Evolutionary conservation across 2,888 invertebrate genomes (phyloP).

Genomic region (Pycnomerus fuliginosus): DNA sequence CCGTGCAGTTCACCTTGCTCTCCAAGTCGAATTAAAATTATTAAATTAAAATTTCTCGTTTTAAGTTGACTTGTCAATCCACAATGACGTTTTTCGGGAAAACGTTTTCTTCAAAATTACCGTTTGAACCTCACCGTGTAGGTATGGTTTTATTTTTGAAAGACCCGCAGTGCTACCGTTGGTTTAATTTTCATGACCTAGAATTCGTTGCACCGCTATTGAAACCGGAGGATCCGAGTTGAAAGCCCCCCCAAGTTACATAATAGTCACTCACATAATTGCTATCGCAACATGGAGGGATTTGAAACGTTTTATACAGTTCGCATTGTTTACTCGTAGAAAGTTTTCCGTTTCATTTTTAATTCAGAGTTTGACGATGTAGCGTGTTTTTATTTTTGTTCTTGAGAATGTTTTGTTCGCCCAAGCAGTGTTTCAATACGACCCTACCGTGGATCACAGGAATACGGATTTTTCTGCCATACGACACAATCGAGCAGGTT

Average conservation of each 20-base stretch:
- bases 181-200: too few species aligned
- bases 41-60: too few species aligned
- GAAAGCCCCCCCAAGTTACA: constrained; percentile 30
- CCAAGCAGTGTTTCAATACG: constrained; percentile 24
- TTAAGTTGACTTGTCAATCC: too few species aligned
- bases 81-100: too few species aligned
- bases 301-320: constrained; percentile 19
- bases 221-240: constrained; percentile 30
- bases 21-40: too few species aligned
- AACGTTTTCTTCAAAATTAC: too few species aligned
- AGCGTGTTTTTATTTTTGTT: constrained; percentile 1
- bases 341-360: constrained; percentile 14
- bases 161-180: too few species aligned
- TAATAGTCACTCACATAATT: constrained; percentile 21
- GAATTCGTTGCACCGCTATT: too few species aligned
- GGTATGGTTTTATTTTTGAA: too few species aligned
- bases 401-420: constrained; percentile 31
- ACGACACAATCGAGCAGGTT: constrained; percentile 1
- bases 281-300: constrained; percentile 23
- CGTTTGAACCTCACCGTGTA: too few species aligned
- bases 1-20: too few species aligned
- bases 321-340: constrained; percentile 22
- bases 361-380: constrained; percentile 14
- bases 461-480: constrained; percentile 38
- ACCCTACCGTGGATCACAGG: constrained; percentile 37